Percentiles rank a stretch among this genome's conserved stretches.
phyloP scores from a whole-genome alignment of 2,797 vertebrate genomes.

The Molossus alvarezi region DNA sequence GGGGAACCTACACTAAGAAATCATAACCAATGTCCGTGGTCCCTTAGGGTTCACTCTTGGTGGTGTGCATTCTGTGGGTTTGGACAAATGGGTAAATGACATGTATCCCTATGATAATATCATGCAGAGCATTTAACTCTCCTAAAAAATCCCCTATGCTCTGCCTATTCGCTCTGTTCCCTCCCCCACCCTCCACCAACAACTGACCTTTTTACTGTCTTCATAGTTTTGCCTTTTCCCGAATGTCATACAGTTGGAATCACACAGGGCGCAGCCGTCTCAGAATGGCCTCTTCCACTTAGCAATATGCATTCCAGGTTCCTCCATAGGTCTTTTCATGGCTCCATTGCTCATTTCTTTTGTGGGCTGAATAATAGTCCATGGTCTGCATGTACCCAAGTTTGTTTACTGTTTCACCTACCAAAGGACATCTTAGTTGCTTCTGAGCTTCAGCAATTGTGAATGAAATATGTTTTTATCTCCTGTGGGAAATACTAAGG shows the following conservation, averaged over 20 bases:
- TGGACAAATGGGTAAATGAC: not conserved
- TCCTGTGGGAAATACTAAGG: not conserved
- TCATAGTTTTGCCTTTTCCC: not conserved
- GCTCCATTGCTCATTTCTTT: not conserved
- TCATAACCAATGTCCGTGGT: not conserved
- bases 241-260: not conserved
- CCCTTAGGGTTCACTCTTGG: not conserved
- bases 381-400: no score
- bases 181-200: not conserved
- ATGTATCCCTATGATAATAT: not conserved
- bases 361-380: not conserved
- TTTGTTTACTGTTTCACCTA: not conserved
- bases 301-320: not conserved
- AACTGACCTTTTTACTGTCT: not conserved
- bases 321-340: not conserved
- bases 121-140: not conserved
- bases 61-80: not conserved
- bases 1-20: not conserved
- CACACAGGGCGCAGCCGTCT: not conserved
- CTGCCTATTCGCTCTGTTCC: no score
- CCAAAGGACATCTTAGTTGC: not conserved
- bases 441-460: not conserved
- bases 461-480: not conserved
- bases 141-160: not conserved
- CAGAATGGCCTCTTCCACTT: not conserved